A percentile compares a stretch with the other conserved stretches of the same genome.
These are phyloP conservation scores for Pteria penguin DNA, from an alignment of 2,888 invertebrate genomes.

Conservation along the genomic window DNA sequence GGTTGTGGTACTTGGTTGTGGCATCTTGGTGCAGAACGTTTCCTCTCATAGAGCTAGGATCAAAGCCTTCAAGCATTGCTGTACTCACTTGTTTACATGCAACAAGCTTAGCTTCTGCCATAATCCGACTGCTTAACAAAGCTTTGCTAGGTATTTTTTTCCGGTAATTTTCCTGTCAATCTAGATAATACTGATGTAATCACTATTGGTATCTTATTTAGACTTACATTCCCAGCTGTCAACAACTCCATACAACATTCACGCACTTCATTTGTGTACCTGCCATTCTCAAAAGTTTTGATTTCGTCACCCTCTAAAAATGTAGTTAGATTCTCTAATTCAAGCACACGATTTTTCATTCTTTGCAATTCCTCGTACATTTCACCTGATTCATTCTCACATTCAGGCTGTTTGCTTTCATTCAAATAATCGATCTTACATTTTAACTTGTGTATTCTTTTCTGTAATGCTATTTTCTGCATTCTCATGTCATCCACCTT, in stretches of 20 bases:
- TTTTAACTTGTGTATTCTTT: no score
- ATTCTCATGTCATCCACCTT: no score
- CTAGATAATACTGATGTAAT: not conserved
- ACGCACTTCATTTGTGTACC: not conserved
- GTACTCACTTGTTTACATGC: not conserved
- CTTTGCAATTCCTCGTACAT: no score
- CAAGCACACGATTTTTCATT: no score
- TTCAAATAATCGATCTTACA: no score
- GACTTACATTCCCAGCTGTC: not conserved
- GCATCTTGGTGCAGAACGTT: constrained; percentile 19
- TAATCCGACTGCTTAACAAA: not conserved
- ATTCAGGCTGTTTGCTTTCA: no score
- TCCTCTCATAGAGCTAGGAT: not conserved
- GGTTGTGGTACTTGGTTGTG: constrained; percentile 28
- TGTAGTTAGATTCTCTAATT: not conserved
- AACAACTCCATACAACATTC: not conserved
- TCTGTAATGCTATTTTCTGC: no score
- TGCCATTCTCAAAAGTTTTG: not conserved
- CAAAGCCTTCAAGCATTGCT: not conserved
- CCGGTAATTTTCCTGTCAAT: not conserved
- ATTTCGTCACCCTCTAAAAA: constrained; percentile 1
- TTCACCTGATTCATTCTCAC: no score
- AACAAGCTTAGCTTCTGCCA: not conserved
- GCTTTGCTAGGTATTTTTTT: not conserved
- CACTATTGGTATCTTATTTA: not conserved